phyloP scores from a whole-genome alignment of 1,140 invertebrate genomes.

The Thaumatotibia leucotreta region DNA sequence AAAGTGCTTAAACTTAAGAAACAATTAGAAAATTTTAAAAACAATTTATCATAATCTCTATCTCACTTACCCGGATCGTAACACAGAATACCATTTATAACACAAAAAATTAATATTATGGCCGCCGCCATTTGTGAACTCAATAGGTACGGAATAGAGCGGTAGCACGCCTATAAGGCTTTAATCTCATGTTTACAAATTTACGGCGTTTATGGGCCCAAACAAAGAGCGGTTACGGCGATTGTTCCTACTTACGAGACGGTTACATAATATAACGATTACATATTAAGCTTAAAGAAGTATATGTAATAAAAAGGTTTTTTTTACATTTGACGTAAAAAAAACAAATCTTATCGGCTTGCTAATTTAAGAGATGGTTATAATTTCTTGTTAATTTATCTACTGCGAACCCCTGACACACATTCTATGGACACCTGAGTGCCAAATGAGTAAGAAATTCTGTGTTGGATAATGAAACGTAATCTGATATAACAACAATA shows the following conservation, averaged over 20 bases:
- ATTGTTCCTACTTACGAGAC: constrained; percentile 1
- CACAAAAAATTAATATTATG: constrained; percentile 11
- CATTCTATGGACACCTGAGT: too few relatives aligned
- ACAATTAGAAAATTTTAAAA: neutral
- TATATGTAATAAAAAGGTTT: too few relatives aligned
- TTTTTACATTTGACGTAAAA: too few relatives aligned
- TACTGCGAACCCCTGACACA: too few relatives aligned
- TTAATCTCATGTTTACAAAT: constrained; percentile 2
- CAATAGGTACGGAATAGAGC: neutral
- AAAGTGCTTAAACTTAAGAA: neutral
- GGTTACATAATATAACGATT: neutral
- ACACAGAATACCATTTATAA: constrained; percentile 22
- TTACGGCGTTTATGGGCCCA: neutral
- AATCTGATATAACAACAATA: too few relatives aligned
- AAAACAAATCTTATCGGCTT: too few relatives aligned
- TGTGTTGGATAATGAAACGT: too few relatives aligned
- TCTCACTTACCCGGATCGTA: constrained; percentile 43
- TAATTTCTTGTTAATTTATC: too few relatives aligned
- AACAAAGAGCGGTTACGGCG: neutral
- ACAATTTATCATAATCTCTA: too few relatives aligned
- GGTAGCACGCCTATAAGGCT: neutral
- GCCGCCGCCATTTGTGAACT: neutral
- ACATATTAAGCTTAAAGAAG: neutral
- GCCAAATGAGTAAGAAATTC: too few relatives aligned
- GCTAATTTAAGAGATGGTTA: too few relatives aligned